phyloP scores from a whole-genome alignment of 2,888 invertebrate genomes.

The Molorchus minor region DNA sequence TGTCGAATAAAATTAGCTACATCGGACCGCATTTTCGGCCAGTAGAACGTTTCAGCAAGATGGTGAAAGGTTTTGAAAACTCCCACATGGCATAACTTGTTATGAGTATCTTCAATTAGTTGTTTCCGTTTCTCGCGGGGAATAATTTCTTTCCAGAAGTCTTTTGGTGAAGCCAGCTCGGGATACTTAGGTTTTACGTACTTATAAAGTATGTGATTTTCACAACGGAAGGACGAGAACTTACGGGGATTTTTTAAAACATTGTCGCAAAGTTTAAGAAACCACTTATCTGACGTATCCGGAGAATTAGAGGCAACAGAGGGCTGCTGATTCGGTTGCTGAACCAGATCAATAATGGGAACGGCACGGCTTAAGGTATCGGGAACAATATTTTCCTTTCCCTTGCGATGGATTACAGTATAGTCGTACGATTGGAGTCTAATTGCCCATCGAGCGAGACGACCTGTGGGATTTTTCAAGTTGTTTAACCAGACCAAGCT shows the following conservation, averaged over 20 bases:
- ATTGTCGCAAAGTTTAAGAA: neutral
- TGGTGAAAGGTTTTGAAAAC: neutral
- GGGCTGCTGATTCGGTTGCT: neutral
- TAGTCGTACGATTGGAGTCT: conserved; percentile 23
- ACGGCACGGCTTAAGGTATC: conserved; percentile 1
- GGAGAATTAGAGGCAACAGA: neutral
- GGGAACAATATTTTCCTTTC: conserved; percentile 13
- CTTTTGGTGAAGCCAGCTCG: neutral
- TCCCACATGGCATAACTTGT: neutral
- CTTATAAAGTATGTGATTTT: neutral
- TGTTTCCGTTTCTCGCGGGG: neutral
- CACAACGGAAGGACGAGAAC: neutral
- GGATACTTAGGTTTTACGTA: neutral
- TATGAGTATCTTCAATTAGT: neutral
- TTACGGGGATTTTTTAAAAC: neutral
- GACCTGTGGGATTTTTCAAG: conserved; percentile 23
- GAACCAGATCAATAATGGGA: neutral
- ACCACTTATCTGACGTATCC: neutral
- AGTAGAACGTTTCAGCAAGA: neutral
- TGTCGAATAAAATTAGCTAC: neutral
- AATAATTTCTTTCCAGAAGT: neutral
- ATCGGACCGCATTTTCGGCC: neutral
- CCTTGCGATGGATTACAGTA: conserved; percentile 27
- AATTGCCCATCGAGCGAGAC: conserved; percentile 27
- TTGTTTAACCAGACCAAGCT: conserved; percentile 22